phyloP scores from a whole-genome alignment of 2,113 vertebrate genomes.

The Hydropotes inermis region DNA sequence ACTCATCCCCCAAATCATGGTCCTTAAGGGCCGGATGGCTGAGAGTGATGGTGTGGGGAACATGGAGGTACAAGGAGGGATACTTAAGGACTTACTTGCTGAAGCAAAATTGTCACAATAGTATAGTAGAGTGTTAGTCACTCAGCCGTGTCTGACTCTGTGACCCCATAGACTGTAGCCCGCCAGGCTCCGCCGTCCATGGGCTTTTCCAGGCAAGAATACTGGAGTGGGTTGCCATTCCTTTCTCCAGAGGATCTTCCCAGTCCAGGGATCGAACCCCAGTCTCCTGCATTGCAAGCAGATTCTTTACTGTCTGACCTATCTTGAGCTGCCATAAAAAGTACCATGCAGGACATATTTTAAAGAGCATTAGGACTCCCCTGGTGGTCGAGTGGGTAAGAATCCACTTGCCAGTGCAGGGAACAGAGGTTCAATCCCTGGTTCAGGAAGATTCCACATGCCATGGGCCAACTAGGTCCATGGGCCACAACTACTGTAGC shows the following conservation, averaged over 20 bases:
- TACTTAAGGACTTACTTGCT: slow-evolving; percentile 66
- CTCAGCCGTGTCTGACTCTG: background rate
- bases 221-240: background rate
- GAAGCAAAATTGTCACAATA: slow-evolving; percentile 55
- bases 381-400: background rate
- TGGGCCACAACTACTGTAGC: background rate
- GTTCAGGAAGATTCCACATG: background rate
- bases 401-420: background rate
- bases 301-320: background rate
- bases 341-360: background rate
- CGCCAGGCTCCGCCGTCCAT: rapidly evolving
- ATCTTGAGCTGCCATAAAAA: background rate
- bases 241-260: background rate
- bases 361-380: background rate
- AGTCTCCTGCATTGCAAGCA: background rate
- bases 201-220: background rate
- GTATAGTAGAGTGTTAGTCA: background rate
- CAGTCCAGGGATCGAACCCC: background rate
- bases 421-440: background rate
- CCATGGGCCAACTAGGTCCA: background rate
- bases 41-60: background rate
- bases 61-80: background rate
- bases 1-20: rapidly evolving
- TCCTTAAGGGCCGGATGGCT: slow-evolving; percentile 56
- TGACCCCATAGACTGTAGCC: background rate